phyloP scores from a whole-genome alignment of 2,797 vertebrate species.

The Gallinago nigripennis region DNA sequence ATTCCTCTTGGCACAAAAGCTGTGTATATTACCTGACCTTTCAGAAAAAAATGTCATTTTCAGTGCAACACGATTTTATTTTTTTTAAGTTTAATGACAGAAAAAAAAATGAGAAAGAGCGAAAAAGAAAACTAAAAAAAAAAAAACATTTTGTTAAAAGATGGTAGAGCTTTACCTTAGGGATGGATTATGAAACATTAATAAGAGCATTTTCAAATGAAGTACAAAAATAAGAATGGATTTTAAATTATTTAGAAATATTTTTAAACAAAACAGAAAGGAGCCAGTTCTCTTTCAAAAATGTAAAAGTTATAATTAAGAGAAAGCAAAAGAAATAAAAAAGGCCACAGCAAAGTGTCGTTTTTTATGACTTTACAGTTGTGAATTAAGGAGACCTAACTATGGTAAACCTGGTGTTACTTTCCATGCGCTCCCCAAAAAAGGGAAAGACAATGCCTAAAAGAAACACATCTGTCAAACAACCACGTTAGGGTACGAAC shows the following conservation, averaged over 20 bases:
- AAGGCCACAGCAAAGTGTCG: background rate
- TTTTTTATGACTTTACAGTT: background rate
- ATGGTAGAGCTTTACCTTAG: background rate
- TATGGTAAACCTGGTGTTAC: background rate
- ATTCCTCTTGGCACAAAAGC: background rate
- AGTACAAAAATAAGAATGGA: background rate
- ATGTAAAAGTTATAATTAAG: background rate
- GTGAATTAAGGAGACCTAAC: background rate
- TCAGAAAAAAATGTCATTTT: constrained; percentile 30
- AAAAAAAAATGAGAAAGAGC: fast-evolving
- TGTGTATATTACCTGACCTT: constrained; percentile 15
- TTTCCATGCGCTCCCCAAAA: background rate
- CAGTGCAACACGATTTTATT: background rate
- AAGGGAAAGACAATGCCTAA: background rate
- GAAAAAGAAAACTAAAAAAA: background rate
- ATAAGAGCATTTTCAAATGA: background rate
- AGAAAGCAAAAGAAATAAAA: background rate
- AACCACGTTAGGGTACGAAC: background rate
- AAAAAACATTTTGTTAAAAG: background rate
- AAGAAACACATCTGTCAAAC: background rate
- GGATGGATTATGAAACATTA: background rate
- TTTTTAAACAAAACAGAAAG: background rate
- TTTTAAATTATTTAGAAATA: background rate
- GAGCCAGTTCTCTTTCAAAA: background rate
- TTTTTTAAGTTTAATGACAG: background rate